Evolutionary conservation across 2,113 vertebrate species (phyloP).

Genomic region (Dascyllus trimaculatus): DNA sequence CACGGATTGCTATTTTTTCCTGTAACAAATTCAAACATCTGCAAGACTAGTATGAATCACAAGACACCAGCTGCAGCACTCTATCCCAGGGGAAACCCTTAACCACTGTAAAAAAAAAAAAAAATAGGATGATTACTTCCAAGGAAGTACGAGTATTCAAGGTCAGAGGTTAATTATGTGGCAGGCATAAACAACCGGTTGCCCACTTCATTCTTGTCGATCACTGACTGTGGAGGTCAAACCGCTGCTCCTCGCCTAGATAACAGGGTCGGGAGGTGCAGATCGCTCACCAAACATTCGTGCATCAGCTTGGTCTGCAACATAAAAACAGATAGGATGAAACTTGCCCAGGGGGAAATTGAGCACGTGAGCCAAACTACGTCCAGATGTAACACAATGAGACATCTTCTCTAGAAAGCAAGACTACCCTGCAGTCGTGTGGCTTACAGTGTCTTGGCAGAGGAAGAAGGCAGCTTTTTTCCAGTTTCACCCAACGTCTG

Average conservation of each 20-base stretch:
- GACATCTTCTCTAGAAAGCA: constrained; percentile 31
- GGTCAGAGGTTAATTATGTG: constrained; percentile 65
- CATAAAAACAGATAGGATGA: constrained; percentile 30
- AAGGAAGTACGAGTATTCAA: constrained; percentile 32
- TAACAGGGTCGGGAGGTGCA: constrained; percentile 35
- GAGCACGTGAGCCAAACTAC: constrained; percentile 21
- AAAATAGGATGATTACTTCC: constrained; percentile 37
- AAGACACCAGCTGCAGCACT: constrained; percentile 1
- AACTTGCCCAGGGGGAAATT: constrained; percentile 15
- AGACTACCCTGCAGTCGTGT: constrained; percentile 32
- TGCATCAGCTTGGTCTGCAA: constrained; percentile 15
- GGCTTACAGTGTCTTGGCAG: constrained; percentile 29
- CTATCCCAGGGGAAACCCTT: constrained; percentile 20
- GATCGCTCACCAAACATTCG: constrained; percentile 27
- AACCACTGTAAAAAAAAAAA: not conserved
- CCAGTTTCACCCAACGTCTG: constrained; percentile 47
- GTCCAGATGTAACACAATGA: constrained; percentile 45
- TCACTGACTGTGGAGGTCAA: constrained; percentile 36
- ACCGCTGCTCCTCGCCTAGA: not conserved
- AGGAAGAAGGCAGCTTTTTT: constrained; percentile 17
- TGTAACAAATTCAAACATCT: constrained; percentile 34
- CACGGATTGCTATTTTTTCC: not conserved
- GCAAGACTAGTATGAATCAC: constrained; percentile 27
- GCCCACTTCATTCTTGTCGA: constrained; percentile 45
- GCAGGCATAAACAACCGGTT: constrained; percentile 52